Base-by-base conservation (phyloP, 2,113 vertebrate genomes). In the Microcebus lehilahytsara region DNA sequence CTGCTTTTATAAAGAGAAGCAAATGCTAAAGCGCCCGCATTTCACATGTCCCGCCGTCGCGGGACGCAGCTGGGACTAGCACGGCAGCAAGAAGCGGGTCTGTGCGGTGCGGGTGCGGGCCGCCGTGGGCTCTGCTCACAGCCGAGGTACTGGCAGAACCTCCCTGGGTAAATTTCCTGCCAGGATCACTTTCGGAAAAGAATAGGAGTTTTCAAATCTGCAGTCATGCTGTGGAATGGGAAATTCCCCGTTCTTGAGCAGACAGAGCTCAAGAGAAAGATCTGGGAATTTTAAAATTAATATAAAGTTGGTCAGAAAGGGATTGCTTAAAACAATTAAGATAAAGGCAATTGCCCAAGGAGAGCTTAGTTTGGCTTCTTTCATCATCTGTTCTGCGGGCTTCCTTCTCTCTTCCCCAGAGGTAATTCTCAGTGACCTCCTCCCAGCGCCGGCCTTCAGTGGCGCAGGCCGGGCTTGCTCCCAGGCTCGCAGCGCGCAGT, bases 401-500 rank as follows among this genome's bases (percentile, higher is more conserved):
- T 96, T 94, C 58, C 93, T 79, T 96, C 20, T 83, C 53, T 91
- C 78, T 95, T 85, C 97, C 92, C 86, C 92, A 97, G 84, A 96
- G 92, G 94, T 96, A 94, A 46, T 97, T 98, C 78, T 97, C 69
- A 96, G 58, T 42, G 91, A 69, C 89, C 74, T 96, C 91, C 87
- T 85, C 96, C 94, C 96, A 95, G 96, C 40, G 40, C 40, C 40
- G 40, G 40, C 40, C 40, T 40, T 40, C 40, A 40, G 40, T 40
- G 40, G 40, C 40, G 40, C 40, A 40, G 3, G 40, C 40, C 40
- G 40, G 40, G 40, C 40, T 40, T 40, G 3, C 40, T 40, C 40
- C 40, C 98, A 98, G 97, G 97, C 96, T 98, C 97, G 95, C 98
- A 98, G 98, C 98, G 98, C 98, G 98, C 98, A 98, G 97, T 97